Evolutionary conservation across 1,140 invertebrate genomes (phyloP), one percentile per base, ranked within the genome.

Genomic region (Danaus melanippus): DNA sequence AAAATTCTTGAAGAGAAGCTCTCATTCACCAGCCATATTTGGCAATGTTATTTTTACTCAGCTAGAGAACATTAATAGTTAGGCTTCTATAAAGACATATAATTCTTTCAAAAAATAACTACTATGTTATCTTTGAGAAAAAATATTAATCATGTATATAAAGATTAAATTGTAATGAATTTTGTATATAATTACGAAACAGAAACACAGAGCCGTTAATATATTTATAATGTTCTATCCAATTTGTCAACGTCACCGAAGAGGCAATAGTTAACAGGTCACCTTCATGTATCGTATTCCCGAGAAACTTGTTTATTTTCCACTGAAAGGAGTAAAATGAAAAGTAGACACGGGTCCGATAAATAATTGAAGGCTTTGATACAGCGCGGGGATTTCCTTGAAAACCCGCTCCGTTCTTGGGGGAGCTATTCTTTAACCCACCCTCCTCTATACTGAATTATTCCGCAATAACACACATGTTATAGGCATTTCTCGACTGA

Each of bases 321-420:
- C 53, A 61, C 61, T 76, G 76, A 83, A 84, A 83, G 79, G 80
- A 83, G 81, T 86, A 75, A 84, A 83, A 82, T 83, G 81, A 79
- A 84, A 81, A 78, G 80, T 77, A 86, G 80, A 84, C 80, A 83
- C 65, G 78, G 80, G 78, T 83, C 75, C 80, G 73, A 86, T 86
- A 86, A 83, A 86, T 86, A 86, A 86, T 83, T 81, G 80, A 86
- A 83, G 80, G 80, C 67, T 81, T 76, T 74, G 76, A 85, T 82
- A 82, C 70, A 83, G 74, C 71, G 63, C 74, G 76, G 73, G 74
- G 79, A 74, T 83, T 70, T 67, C 76, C 74, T 76, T 71, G 71
- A 69, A 71, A 69, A 54, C 58, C 58, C 56, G 55, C 53, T 46
- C 49, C 57, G 65, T 73, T 76, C 81, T 76, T 69, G 65, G 67